Evolutionary conservation across 2,888 invertebrate genomes (phyloP), one percentile per base, ranked within the genome.

Genomic region (Euphydryas editha): DNA sequence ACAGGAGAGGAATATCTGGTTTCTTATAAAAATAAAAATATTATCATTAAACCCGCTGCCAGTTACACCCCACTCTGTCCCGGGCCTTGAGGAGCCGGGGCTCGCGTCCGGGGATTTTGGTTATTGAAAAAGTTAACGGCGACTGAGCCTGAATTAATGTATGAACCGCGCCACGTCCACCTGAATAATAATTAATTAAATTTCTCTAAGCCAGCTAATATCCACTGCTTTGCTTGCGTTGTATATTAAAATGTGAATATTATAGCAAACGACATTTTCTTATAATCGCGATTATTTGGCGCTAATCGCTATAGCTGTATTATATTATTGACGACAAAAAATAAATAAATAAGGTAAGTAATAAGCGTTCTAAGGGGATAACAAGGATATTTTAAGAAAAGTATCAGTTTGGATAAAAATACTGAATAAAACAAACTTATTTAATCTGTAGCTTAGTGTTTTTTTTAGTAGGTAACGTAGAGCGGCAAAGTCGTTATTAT

Each of bases 61-160:
- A 76, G 59, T 76, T 37, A 10, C 55, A 65, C 77, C 76, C 58
- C 73, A 63, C 75, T 68, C 39, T 58, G 39, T 56, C 49, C 61
- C 60, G 62, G 62, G 61, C 37, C 13, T 17, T 54, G 55, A 36
- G 56, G 49, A 54, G 21, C 11, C 46, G 17, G 24, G 59, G 42
- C 62, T 67, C 74, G 76, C 73, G 70, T 73, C 76, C 57, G 72
- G 46, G 78, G 76, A 75, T 76, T 69, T 81, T 75, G 76, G 78
- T 83, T 85, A 85, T 85, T 84, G 81, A 84, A 84, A 84, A 85
- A 85, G 82, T 81, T 85, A 72, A 74, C 75, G 77, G 74, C 75
- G 54, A 77, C 54, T 62, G 51, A 58, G 58, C 44, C 66, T 75
- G 82, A 83, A 84, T 84, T 81, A 84, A 85, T 83, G 78, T 59